These are phyloP conservation scores for Andrena flavipes DNA, from an alignment of 2,888 invertebrate species.

Conservation along the genomic window DNA sequence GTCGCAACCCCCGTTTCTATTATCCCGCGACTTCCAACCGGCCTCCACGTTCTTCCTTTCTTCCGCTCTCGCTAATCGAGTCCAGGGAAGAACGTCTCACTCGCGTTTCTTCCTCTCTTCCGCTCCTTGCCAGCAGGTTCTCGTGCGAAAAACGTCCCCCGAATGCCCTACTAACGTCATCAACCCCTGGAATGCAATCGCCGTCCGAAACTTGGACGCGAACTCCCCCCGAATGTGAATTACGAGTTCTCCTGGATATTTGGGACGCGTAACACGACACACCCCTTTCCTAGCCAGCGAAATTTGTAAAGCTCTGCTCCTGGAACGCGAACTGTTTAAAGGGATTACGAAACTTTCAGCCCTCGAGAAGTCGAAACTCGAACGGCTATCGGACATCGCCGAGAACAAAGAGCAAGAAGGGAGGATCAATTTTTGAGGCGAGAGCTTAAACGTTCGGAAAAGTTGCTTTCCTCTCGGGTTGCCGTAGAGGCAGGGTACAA, in stretches of 20 bases:
- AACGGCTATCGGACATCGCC: background rate
- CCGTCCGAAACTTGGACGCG: conserved; percentile 25
- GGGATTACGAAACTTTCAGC: conserved; percentile 17
- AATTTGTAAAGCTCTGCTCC: conserved; percentile 14
- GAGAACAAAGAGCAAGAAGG: background rate
- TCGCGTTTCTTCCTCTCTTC: background rate
- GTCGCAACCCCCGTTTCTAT: conserved; percentile 33
- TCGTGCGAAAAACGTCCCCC: conserved; percentile 5
- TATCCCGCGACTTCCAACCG: conserved; percentile 21
- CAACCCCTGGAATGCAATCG: conserved; percentile 1
- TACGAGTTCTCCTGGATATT: conserved; percentile 19
- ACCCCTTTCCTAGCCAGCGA: background rate
- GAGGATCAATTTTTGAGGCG: conserved; percentile 22
- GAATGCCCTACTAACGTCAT: conserved; percentile 24
- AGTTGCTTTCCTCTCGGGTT: conserved; percentile 9
- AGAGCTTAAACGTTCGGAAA: conserved; percentile 5
- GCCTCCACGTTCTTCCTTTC: background rate
- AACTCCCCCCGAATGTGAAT: conserved; percentile 22
- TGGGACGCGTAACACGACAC: background rate
- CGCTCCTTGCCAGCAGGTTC: background rate
- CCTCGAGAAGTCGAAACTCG: background rate
- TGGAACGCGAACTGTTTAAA: conserved; percentile 11
- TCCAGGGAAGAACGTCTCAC: conserved; percentile 17
- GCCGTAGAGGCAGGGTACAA: background rate
- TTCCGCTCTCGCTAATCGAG: conserved; percentile 7